These are phyloP conservation scores for Sebastes oblongus DNA, from an alignment of 2,797 vertebrate genomes.

Conservation along the genomic window DNA sequence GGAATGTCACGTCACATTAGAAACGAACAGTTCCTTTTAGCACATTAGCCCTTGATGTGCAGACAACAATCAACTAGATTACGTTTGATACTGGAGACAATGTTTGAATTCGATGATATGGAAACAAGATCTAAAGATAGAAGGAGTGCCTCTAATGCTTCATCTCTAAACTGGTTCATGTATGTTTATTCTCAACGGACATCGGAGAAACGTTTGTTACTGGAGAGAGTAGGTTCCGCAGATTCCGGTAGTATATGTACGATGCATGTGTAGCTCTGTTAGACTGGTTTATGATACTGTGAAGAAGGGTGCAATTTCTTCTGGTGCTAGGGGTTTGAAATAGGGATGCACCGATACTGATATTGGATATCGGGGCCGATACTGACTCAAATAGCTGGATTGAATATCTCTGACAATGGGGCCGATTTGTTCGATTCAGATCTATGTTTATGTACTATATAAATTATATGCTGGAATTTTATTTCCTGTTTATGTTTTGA, in stretches of 20 bases:
- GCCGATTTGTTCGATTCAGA: fast-evolving
- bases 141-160: not conserved
- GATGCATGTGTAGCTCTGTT: not conserved
- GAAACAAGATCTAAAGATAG: not conserved
- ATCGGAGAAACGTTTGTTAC: not conserved
- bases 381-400: too few relatives aligned
- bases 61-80: not conserved
- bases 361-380: too few relatives aligned
- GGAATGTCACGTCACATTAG: not conserved
- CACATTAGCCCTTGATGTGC: not conserved
- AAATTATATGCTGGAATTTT: too few relatives aligned
- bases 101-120: not conserved
- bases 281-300: not conserved
- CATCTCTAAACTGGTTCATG: not conserved
- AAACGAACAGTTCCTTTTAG: not conserved
- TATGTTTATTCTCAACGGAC: not conserved
- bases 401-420: fast-evolving
- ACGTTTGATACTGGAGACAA: not conserved
- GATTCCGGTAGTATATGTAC: not conserved
- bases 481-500: too few relatives aligned
- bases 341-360: not conserved
- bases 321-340: not conserved
- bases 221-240: not conserved
- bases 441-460: too few relatives aligned
- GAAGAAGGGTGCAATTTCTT: not conserved